phyloP scores from a whole-genome alignment of 1,140 invertebrate species.

The Leptoteleia sp. region DNA sequence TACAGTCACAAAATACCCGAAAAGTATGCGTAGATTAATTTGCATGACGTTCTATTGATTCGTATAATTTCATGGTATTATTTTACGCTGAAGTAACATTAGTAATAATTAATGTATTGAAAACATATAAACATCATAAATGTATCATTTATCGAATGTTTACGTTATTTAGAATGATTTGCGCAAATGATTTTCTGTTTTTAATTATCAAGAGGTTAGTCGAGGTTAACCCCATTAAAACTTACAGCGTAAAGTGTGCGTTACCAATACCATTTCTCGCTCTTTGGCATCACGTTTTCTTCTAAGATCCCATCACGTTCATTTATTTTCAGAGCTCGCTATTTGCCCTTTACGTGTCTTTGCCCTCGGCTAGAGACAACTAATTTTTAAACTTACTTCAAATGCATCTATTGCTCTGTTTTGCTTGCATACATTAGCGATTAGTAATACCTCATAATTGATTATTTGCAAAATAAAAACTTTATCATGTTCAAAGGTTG shows the following conservation, averaged over 20 bases:
- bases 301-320: conserved; percentile 68
- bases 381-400: conserved; percentile 27
- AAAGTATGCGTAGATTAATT: too few species aligned
- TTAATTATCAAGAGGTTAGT: conserved; percentile 75
- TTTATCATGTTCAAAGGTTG: too few species aligned
- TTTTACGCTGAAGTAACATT: too few species aligned
- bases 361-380: conserved; percentile 21
- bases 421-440: too few species aligned
- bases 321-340: conserved; percentile 66
- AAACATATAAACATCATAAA: too few species aligned
- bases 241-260: conserved; percentile 39
- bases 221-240: conserved; percentile 74
- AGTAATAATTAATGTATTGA: too few species aligned
- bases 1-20: too few species aligned
- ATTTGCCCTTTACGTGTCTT: conserved; percentile 32
- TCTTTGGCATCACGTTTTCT: conserved; percentile 64
- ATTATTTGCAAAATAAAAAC: too few species aligned
- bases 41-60: too few species aligned
- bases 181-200: conserved; percentile 72
- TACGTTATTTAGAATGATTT: conserved; percentile 72
- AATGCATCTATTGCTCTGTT: background rate
- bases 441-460: too few species aligned
- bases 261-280: conserved; percentile 64
- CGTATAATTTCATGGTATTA: too few species aligned
- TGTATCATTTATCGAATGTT: conserved; percentile 40